Evolutionary conservation across 64 coral and sea anemone species (phyloP).

Genomic region (Montipora sp.): DNA sequence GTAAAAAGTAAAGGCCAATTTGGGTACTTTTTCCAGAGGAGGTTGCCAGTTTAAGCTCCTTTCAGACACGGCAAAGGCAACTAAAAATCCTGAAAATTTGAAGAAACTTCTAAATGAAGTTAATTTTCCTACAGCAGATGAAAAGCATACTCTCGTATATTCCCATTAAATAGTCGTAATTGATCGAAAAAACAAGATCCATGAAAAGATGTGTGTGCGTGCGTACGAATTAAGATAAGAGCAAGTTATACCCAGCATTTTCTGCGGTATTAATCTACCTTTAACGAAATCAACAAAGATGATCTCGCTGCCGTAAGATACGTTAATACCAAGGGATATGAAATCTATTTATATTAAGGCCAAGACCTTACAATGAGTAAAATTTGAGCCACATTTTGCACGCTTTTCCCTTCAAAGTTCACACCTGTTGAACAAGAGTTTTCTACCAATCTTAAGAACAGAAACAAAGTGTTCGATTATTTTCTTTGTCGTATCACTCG

Average conservation of each 20-base stretch:
- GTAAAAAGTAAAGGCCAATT: too few species aligned
- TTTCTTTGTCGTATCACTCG: background rate
- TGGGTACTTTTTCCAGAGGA: too few species aligned
- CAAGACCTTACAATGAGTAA: background rate
- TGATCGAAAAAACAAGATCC: too few species aligned
- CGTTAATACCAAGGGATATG: too few species aligned
- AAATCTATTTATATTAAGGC: background rate
- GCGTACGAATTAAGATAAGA: too few species aligned
- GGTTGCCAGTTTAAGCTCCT: background rate
- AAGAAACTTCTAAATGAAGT: too few species aligned
- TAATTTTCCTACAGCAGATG: too few species aligned
- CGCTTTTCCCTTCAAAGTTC: background rate
- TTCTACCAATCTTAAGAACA: background rate
- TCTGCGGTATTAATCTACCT: background rate
- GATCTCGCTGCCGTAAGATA: background rate
- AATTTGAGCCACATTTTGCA: slow-evolving; percentile 2
- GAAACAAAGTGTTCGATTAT: background rate
- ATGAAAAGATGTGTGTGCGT: too few species aligned
- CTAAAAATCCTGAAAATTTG: background rate
- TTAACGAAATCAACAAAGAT: background rate
- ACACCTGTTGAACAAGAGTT: slow-evolving; percentile 37
- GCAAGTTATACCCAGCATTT: background rate
- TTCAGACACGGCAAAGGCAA: too few species aligned
- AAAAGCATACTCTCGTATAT: too few species aligned
- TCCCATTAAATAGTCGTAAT: too few species aligned